These are phyloP conservation scores for Panonychus citri DNA, from an alignment of 1,140 invertebrate genomes.

Conservation along the genomic window DNA sequence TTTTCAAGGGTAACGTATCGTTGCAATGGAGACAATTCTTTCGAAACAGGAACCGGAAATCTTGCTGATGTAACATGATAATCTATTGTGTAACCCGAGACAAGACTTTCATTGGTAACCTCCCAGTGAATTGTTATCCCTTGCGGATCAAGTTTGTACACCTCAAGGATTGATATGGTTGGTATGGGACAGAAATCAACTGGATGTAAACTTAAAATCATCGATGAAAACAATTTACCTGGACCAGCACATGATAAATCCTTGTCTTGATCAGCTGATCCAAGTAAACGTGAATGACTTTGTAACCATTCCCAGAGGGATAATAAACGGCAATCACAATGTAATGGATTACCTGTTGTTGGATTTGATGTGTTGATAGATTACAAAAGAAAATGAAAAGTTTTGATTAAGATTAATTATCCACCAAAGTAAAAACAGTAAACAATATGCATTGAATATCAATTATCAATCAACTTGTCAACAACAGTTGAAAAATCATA, in stretches of 20 bases:
- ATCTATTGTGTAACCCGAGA: conserved; percentile 59
- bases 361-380: too few species aligned
- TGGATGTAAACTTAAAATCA: conserved; percentile 48
- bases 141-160: conserved; percentile 63
- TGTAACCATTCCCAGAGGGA: conserved; percentile 66
- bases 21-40: conserved; percentile 35
- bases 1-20: conserved; percentile 43
- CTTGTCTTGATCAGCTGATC: conserved; percentile 9
- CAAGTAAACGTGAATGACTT: conserved; percentile 47
- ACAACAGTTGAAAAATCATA: too few species aligned
- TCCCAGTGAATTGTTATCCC: conserved; percentile 70
- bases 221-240: conserved; percentile 41
- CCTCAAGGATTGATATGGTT: conserved; percentile 49
- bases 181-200: conserved; percentile 56
- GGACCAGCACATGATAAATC: conserved; percentile 48
- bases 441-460: too few species aligned
- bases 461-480: too few species aligned
- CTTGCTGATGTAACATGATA: conserved; percentile 45
- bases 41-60: conserved; percentile 22
- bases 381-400: too few species aligned
- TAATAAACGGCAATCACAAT: conserved; percentile 56
- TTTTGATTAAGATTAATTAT: too few species aligned
- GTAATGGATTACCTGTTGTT: conserved; percentile 48
- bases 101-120: conserved; percentile 55
- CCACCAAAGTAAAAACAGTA: too few species aligned